phyloP scores from a whole-genome alignment of 2,113 vertebrate species.

The Neogale vison region DNA sequence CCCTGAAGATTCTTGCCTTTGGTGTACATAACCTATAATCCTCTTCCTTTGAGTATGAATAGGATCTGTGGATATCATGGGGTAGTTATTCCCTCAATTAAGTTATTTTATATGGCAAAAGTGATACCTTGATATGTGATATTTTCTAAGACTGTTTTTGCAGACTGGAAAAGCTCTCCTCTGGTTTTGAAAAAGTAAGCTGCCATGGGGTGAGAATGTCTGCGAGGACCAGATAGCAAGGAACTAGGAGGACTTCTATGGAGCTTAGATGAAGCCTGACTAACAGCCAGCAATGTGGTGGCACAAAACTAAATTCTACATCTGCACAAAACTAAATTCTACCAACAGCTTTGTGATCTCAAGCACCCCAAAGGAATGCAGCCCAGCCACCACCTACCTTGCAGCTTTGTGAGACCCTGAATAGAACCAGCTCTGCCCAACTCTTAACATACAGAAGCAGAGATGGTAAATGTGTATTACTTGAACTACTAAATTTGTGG shows the following conservation, averaged over 20 bases:
- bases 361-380: background rate
- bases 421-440: background rate
- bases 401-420: background rate
- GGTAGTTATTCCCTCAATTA: background rate
- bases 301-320: background rate
- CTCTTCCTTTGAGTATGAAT: background rate
- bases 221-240: background rate
- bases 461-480: background rate
- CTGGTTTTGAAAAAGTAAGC: background rate
- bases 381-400: background rate
- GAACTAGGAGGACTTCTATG: background rate
- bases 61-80: background rate
- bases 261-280: background rate
- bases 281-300: background rate
- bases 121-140: background rate
- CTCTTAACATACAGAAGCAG: background rate
- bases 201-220: background rate
- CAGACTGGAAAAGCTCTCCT: background rate
- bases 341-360: background rate
- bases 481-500: background rate
- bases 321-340: background rate
- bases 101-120: background rate
- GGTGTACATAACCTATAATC: background rate
- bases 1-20: background rate
- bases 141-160: background rate